phyloP scores from a whole-genome alignment of 2,797 vertebrate species.

The Cirrhinus molitorella region DNA sequence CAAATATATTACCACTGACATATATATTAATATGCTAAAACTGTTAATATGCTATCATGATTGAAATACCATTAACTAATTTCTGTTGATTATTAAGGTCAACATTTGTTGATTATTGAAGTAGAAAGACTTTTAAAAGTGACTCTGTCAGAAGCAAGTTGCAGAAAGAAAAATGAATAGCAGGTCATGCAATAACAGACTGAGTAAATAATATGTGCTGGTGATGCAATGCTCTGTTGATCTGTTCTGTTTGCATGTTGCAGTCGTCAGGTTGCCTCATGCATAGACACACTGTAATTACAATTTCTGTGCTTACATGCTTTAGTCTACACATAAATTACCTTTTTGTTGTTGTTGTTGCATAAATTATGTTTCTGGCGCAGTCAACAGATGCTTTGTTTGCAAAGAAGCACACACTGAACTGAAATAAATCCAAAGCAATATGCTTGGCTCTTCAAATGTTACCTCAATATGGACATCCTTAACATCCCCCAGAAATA shows the following conservation, averaged over 20 bases:
- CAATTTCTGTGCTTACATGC: conserved; percentile 17
- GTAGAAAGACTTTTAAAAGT: not conserved
- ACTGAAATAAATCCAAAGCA: conserved; percentile 18
- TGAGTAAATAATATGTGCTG: not conserved
- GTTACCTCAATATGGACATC: conserved; percentile 2
- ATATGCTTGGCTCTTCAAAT: conserved; percentile 15
- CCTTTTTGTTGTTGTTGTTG: not conserved
- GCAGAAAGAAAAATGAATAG: not conserved
- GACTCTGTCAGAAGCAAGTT: not conserved
- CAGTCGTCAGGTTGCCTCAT: conserved; percentile 23
- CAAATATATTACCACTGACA: not conserved
- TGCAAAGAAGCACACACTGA: conserved; percentile 31
- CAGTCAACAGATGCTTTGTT: conserved; percentile 21
- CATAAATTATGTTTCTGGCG: conserved; percentile 14
- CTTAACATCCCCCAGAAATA: conserved; percentile 2
- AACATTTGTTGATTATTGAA: not conserved
- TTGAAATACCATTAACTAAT: not conserved
- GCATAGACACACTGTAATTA: conserved; percentile 16
- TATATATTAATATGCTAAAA: not conserved
- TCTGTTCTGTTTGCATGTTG: conserved; percentile 22
- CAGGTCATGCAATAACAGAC: not conserved
- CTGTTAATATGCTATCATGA: not conserved
- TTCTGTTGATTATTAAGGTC: not conserved
- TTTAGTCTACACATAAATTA: conserved; percentile 27
- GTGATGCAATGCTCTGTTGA: not conserved